Evolutionary conservation across 1,140 invertebrate species (phyloP).

Genomic region (Pseudomyrmex sp.): DNA sequence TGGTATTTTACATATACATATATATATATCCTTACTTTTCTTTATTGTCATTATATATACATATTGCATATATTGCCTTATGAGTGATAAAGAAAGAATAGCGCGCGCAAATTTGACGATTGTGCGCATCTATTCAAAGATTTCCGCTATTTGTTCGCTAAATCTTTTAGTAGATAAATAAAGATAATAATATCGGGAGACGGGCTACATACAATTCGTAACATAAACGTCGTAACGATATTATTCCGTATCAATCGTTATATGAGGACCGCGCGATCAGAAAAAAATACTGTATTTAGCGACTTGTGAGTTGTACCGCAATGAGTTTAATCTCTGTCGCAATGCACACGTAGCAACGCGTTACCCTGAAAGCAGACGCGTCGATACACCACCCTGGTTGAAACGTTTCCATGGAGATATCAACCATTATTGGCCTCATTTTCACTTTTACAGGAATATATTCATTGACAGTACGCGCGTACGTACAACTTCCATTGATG

Average conservation of each 20-base stretch:
- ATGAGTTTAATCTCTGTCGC: neutral
- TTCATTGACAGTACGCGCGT: conserved; percentile 31
- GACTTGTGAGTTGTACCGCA: neutral
- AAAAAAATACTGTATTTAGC: neutral
- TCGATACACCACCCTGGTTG: conserved; percentile 28
- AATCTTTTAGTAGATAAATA: neutral
- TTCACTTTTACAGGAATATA: neutral
- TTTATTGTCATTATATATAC: no score
- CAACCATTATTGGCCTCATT: neutral
- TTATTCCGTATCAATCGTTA: no score
- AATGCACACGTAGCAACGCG: conserved; percentile 17
- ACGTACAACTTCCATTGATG: conserved; percentile 49
- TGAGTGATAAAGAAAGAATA: no score
- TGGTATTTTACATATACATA: neutral
- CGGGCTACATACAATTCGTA: no score
- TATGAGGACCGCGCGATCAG: neutral
- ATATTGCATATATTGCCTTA: no score
- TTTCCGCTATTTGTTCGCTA: neutral
- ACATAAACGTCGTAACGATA: neutral
- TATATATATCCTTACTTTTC: no score
- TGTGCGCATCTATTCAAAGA: neutral
- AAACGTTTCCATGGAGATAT: conserved; percentile 19
- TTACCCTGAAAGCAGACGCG: conserved; percentile 6
- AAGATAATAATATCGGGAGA: neutral
- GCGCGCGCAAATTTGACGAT: neutral